Evolutionary conservation across 1,140 invertebrate genomes (phyloP).

Genomic region (Drosophila ananassae): DNA sequence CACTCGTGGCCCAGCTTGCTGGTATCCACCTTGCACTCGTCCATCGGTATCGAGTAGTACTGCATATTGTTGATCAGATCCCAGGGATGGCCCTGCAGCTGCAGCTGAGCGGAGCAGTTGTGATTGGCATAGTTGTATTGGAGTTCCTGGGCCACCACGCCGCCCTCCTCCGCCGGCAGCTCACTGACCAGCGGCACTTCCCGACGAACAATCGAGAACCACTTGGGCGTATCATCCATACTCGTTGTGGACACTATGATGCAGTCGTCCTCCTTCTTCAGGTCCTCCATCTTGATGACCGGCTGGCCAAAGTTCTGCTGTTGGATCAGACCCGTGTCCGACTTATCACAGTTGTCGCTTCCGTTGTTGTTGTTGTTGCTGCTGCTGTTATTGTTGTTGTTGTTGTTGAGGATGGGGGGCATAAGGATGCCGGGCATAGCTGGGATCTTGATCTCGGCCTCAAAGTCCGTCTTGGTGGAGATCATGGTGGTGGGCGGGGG

Average conservation of each 20-base stretch:
- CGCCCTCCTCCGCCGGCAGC: conserved; percentile 60
- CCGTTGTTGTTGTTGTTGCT: conserved; percentile 43
- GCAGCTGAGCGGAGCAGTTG: conserved; percentile 84
- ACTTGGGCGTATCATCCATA: conserved; percentile 83
- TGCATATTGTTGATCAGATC: conserved; percentile 86
- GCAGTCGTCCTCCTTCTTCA: conserved; percentile 80
- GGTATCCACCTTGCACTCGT: conserved; percentile 85
- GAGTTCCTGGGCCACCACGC: conserved; percentile 51
- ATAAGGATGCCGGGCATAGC: conserved; percentile 63
- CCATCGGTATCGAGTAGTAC: conserved; percentile 85
- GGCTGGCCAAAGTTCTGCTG: conserved; percentile 2
- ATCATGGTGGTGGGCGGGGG: conserved; percentile 69
- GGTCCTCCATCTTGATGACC: conserved; percentile 53
- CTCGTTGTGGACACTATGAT: conserved; percentile 72
- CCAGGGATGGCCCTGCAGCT: conserved; percentile 86
- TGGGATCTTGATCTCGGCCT: conserved; percentile 78
- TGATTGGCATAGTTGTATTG: conserved; percentile 70
- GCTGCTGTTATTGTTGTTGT: conserved; percentile 26
- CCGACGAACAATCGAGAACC: conserved; percentile 85
- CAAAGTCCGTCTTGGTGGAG: conserved; percentile 75
- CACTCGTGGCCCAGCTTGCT: conserved; percentile 84
- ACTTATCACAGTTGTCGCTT: conserved; percentile 77
- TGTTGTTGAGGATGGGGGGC: conserved; percentile 59
- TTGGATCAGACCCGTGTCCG: conserved; percentile 38
- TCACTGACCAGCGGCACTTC: conserved; percentile 79